Base-by-base conservation (phyloP, 2,797 vertebrate genomes). In the Hemibagrus guttatus region DNA sequence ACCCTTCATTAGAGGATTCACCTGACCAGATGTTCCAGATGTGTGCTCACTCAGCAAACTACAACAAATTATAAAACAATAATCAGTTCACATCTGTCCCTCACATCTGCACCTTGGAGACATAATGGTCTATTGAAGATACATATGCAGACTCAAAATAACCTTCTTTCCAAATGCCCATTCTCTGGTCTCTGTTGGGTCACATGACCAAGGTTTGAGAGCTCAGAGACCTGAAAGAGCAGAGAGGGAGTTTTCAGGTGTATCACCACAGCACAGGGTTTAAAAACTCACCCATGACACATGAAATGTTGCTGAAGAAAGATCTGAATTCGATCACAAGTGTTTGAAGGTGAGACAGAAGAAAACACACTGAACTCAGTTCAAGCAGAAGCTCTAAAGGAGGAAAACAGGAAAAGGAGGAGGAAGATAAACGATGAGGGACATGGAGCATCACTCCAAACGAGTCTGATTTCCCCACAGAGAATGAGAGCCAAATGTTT, bases 361-460 rank as follows among this genome's bases (percentile, higher is more conserved):
- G 63, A 31, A 31, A 31, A 14, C 63, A 64, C 19, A 9, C 19
- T 42, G 21, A 72, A 72, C 2, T 23, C 3, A 23, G 26, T 28
- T 26, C 46, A 75, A 6, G 72, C 72, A 52, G 49, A 56, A 31
- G 28, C 54, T 79, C 49, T 54, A 58, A 58, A 58, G 12, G 19
- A 35, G 63, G 35, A 84, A 58, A 76, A 68, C 81, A 84, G 78
- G 39, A 85, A 81, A 87, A 28, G 49, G 39, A 71, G 31, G 35
- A 80, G 66, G 35, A 84, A 85, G 87, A 87, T 63, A 81, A 63
- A 64, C n/a, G 59, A 46, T 81, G 42, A 85, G 83, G 1, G 75
- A 72, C 78, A 76, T 81, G 79, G 81, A 78, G 86, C 88, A 84
- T 88, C 90, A 91, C 88, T 93, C 92, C 91, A 90, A 84, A 87